These are phyloP conservation scores for Theocolax elegans DNA, from an alignment of 1,140 invertebrate species.

Conservation along the genomic window DNA sequence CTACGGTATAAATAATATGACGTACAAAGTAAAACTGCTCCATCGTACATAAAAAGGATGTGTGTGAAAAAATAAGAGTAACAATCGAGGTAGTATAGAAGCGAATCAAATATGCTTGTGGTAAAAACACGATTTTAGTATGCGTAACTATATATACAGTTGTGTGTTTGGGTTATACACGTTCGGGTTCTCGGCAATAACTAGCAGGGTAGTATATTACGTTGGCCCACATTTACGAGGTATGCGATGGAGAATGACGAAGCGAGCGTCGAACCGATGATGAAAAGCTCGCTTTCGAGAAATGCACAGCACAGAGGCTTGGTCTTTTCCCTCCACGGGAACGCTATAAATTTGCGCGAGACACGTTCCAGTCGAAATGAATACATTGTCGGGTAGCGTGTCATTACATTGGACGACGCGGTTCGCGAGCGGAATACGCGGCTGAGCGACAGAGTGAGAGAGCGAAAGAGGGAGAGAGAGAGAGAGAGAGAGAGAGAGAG, in stretches of 20 bases:
- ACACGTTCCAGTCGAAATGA: slow-evolving; percentile 37
- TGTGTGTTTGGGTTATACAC: too few species aligned
- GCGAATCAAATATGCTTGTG: too few species aligned
- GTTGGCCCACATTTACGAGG: slow-evolving; percentile 24
- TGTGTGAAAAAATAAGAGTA: too few species aligned
- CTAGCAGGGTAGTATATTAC: slow-evolving; percentile 5
- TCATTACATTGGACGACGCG: slow-evolving; percentile 28
- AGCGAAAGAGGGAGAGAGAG: not conserved
- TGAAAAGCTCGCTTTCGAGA: slow-evolving; percentile 17
- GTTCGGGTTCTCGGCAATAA: too few species aligned
- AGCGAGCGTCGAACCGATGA: not conserved
- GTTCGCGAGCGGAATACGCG: too few species aligned
- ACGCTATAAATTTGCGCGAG: slow-evolving; percentile 35
- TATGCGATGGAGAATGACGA: not conserved
- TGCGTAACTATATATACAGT: too few species aligned
- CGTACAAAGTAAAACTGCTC: too few species aligned
- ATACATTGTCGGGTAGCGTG: slow-evolving; percentile 33
- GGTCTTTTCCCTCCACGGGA: not conserved
- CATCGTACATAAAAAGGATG: too few species aligned
- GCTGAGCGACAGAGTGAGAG: not conserved
- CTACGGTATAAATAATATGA: too few species aligned
- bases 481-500: slow-evolving; percentile 37
- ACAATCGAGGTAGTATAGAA: too few species aligned
- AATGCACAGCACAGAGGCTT: not conserved
- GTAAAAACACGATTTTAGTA: too few species aligned